Evolutionary conservation across 1,140 invertebrate species (phyloP).

Genomic region (Eciton burchellii): DNA sequence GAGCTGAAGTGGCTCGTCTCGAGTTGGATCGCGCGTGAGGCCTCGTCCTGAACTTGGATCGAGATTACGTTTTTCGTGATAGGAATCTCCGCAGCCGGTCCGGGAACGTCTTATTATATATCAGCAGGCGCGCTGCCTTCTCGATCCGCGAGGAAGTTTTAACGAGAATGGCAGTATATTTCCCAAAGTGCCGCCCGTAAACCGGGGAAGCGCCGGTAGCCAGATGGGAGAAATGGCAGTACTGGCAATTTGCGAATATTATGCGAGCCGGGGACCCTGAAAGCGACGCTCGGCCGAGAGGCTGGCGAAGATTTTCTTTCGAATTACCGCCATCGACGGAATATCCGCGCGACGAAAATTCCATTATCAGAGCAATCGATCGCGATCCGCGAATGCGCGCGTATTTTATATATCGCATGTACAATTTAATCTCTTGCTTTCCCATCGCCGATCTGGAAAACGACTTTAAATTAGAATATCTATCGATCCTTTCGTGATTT

Average conservation of each 20-base stretch:
- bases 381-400: background rate
- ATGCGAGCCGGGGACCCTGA: constrained; percentile 67
- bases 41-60: constrained; percentile 29
- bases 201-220: constrained; percentile 26
- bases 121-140: constrained; percentile 25
- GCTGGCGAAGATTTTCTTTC: constrained; percentile 71
- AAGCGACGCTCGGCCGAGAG: constrained; percentile 58
- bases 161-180: constrained; percentile 64
- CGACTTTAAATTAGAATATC: no score
- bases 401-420: background rate
- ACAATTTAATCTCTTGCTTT: no score
- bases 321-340: constrained; percentile 77
- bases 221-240: constrained; percentile 71
- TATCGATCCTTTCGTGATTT: no score
- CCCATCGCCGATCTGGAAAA: no score
- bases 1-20: background rate
- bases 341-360: constrained; percentile 72
- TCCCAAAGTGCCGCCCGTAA: constrained; percentile 49
- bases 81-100: constrained; percentile 21
- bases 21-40: background rate
- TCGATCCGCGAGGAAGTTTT: constrained; percentile 51
- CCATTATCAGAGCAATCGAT: constrained; percentile 71
- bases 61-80: constrained; percentile 22
- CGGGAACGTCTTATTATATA: constrained; percentile 45
- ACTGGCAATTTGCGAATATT: constrained; percentile 74